phyloP scores from a whole-genome alignment of 2,113 vertebrate genomes.

The Erpornis zantholeuca region DNA sequence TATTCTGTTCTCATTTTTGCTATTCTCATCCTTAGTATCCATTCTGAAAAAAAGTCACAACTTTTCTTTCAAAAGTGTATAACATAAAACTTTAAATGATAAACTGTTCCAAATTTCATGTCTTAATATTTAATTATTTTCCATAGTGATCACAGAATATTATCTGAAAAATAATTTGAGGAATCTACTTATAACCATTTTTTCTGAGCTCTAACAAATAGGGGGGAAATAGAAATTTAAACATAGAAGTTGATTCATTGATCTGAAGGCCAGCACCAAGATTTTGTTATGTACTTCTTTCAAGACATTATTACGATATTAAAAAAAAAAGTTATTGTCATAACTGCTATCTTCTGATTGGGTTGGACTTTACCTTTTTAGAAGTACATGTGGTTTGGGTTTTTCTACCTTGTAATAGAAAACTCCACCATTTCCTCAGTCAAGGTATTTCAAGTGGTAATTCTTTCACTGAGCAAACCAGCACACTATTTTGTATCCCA shows the following conservation, averaged over 20 bases:
- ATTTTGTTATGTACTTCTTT: neutral
- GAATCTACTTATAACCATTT: neutral
- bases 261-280: neutral
- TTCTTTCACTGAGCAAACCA: neutral
- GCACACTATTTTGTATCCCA: neutral
- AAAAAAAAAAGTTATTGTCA: neutral
- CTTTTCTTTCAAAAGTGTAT: neutral
- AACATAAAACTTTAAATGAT: neutral
- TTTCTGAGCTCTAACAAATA: neutral
- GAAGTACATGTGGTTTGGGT: neutral
- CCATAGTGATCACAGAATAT: neutral
- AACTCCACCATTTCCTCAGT: neutral
- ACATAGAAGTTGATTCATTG: neutral
- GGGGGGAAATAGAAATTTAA: neutral
- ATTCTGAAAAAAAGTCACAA: neutral
- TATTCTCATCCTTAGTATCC: neutral
- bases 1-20: neutral
- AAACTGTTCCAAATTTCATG: neutral
- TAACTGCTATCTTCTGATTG: neutral
- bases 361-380: neutral
- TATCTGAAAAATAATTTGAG: neutral
- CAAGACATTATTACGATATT: neutral
- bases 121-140: neutral
- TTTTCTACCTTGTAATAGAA: neutral
- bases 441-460: neutral